These are phyloP conservation scores for Malurus melanocephalus DNA, from an alignment of 2,113 vertebrate genomes.

Conservation along the genomic window DNA sequence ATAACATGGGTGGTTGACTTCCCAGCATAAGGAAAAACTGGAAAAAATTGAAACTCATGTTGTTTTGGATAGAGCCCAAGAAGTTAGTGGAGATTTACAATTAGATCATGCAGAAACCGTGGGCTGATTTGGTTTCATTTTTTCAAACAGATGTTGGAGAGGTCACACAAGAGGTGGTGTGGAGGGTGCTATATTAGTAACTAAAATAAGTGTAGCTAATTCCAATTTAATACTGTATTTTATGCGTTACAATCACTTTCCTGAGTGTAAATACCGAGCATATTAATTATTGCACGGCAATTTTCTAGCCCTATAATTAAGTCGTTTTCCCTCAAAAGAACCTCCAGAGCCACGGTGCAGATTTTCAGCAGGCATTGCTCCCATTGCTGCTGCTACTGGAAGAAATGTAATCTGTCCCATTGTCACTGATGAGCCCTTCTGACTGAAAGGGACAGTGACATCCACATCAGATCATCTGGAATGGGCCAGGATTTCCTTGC, in stretches of 20 bases:
- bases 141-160: constrained; percentile 61
- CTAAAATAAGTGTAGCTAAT: constrained; percentile 48
- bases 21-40: constrained; percentile 47
- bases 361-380: constrained; percentile 34
- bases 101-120: constrained; percentile 39
- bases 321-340: constrained; percentile 32
- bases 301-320: constrained; percentile 54
- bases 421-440: constrained; percentile 37
- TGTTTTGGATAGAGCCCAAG: constrained; percentile 44
- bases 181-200: constrained; percentile 17
- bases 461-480: constrained; percentile 53
- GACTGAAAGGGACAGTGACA: constrained; percentile 42
- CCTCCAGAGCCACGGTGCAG: background rate
- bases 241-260: constrained; percentile 20
- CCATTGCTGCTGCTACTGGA: background rate
- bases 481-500: constrained; percentile 31
- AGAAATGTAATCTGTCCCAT: constrained; percentile 16
- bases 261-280: constrained; percentile 48
- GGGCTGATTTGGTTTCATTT: constrained; percentile 54
- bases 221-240: constrained; percentile 58
- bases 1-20: constrained; percentile 56
- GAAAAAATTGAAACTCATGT: constrained; percentile 49
- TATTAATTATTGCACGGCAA: constrained; percentile 59
- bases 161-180: constrained; percentile 39
- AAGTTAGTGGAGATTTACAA: constrained; percentile 59